Evolutionary conservation across 1,140 invertebrate species (phyloP), one percentile per base, ranked within the genome.

Genomic region (Zaprionus camerounensis): DNA sequence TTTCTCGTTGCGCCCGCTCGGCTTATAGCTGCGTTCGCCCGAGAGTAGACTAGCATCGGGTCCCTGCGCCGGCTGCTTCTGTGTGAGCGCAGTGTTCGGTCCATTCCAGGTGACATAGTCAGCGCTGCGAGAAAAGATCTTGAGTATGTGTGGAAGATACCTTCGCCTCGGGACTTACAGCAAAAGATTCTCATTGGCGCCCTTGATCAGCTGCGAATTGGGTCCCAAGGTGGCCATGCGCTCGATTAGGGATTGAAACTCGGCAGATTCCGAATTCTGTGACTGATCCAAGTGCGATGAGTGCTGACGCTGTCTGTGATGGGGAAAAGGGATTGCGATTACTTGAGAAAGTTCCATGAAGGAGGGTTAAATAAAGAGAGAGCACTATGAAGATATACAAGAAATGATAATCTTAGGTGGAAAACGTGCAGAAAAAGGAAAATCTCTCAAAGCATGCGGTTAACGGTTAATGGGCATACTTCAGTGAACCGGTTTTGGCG

Each of bases 51-150:
- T 91, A 24, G 87, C 31, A 90, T 96, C 94, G 1, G 94, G 91
- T 2, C 96, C 96, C 71, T 93, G 93, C 0, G 94, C 93, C n/a
- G 94, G 74, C 91, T 69, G 88, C 53, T 80, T 81, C 73, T 91
- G 93, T 34, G 56, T 78, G 12, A 95, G 84, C 70, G 91, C 92
- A 7, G 94, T 93, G 93, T 96, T 94, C 12, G 95, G 94, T 17
- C 96, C 95, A 75, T 95, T 95, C 95, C 95, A 96, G 12, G 95
- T 94, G 15, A 95, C 94, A 91, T 96, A 96, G 81, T 96, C 95
- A 26, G 94, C 94, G 62, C 96, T 96, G 65, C 11, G 2, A 1
- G 12, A 22, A 55, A 3, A 55, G 12, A n/a, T 2, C 13, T 55
- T 15, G 2, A 44, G 5, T 38, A 24, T 11, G 0, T 4, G 3